Percentiles rank a stretch among this genome's conserved stretches.
These are phyloP conservation scores for Drosophila pallidifrons DNA, from an alignment of 1,140 invertebrate species.

Conservation along the genomic window DNA sequence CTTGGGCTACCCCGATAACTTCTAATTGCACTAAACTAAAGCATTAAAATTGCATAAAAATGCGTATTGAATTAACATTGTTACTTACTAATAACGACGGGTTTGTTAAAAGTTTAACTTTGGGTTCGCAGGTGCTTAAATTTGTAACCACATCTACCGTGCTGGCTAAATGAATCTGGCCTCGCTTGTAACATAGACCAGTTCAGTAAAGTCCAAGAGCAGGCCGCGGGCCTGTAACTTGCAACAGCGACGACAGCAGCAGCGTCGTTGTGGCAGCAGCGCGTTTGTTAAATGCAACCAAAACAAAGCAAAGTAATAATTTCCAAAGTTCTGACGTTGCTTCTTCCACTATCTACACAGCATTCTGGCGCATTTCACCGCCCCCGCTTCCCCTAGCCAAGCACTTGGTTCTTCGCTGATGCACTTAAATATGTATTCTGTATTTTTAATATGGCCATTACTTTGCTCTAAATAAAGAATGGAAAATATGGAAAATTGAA, in stretches of 20 bases:
- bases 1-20: too few relatives aligned
- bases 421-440: slow-evolving; percentile 74
- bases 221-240: slow-evolving; percentile 12
- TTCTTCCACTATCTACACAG: slow-evolving; percentile 30
- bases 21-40: too few relatives aligned
- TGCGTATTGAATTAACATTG: not conserved
- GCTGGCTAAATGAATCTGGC: slow-evolving; percentile 10
- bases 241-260: slow-evolving; percentile 14
- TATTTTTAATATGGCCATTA: slow-evolving; percentile 79
- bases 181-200: not conserved
- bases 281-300: slow-evolving; percentile 50
- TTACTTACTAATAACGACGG: not conserved
- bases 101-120: not conserved
- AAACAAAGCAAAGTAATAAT: slow-evolving; percentile 77
- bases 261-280: not conserved
- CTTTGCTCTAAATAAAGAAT: slow-evolving; percentile 48
- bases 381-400: too few relatives aligned
- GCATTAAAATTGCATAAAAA: too few relatives aligned
- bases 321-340: slow-evolving; percentile 75
- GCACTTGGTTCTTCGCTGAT: slow-evolving; percentile 24
- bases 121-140: slow-evolving; percentile 41
- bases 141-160: slow-evolving; percentile 23
- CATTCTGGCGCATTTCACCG: slow-evolving; percentile 1
- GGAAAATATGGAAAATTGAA: slow-evolving; percentile 42
- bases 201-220: not conserved